phyloP scores from a whole-genome alignment of 2,113 vertebrate species.

The Urocitellus parryii region DNA sequence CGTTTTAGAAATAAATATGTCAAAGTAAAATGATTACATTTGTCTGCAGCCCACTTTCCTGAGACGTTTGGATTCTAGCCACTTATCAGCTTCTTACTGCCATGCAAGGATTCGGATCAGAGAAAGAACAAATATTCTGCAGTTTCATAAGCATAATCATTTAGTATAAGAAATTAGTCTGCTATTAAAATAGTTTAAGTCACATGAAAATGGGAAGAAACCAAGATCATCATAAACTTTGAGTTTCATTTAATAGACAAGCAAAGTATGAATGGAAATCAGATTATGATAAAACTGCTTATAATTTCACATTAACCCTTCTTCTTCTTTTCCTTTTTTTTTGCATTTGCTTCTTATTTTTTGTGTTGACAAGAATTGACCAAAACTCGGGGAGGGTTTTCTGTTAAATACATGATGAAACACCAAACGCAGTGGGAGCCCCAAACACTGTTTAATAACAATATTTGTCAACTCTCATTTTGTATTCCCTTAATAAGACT shows the following conservation, averaged over 20 bases:
- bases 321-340: neutral
- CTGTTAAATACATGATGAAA: neutral
- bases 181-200: conserved; percentile 16
- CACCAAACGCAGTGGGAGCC: neutral
- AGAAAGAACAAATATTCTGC: conserved; percentile 13
- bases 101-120: conserved; percentile 7
- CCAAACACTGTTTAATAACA: neutral
- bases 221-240: neutral
- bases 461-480: conserved; percentile 24
- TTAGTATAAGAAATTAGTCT: neutral
- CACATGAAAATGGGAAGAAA: conserved; percentile 15
- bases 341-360: conserved; percentile 4
- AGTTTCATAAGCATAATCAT: conserved; percentile 61
- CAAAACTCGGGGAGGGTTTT: neutral
- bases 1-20: conserved; percentile 84
- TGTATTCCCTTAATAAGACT: neutral
- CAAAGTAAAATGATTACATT: conserved; percentile 82
- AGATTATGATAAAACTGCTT: neutral
- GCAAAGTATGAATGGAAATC: neutral
- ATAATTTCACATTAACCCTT: neutral
- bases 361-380: neutral
- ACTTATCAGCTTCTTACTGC: neutral
- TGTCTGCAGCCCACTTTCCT: conserved; percentile 73
- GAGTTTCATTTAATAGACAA: conserved; percentile 42
- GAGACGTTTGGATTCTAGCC: conserved; percentile 41